Conservation (phyloP, 1,140 invertebrate genomes). For the Pemphigus obesinymphae region DNA sequence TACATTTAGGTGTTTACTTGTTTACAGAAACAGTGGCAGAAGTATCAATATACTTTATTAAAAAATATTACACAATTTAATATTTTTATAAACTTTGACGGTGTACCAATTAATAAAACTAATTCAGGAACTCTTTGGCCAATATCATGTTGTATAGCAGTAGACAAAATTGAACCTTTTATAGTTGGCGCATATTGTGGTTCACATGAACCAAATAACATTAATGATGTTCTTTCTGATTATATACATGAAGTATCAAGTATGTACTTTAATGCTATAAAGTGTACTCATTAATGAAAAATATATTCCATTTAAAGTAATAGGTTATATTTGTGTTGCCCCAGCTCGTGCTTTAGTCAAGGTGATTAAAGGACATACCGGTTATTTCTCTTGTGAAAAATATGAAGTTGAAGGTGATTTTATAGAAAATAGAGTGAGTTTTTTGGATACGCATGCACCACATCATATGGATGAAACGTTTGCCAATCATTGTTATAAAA, state of each 20-base stretch:
- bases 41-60: background rate
- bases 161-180: background rate
- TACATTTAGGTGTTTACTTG: background rate
- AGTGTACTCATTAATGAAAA: background rate
- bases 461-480: background rate
- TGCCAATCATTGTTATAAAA: background rate
- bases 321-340: background rate
- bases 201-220: background rate
- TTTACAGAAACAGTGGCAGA: background rate
- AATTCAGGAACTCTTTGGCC: background rate
- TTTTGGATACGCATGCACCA: background rate
- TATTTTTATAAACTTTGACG: background rate
- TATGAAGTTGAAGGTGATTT: background rate
- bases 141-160: background rate
- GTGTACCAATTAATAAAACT: background rate
- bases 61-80: background rate
- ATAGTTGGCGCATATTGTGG: background rate
- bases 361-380: background rate
- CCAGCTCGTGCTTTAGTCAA: background rate
- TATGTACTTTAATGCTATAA: background rate
- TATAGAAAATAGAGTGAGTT: background rate
- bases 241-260: background rate
- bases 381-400: slow-evolving; percentile 1
- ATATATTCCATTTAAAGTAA: background rate
- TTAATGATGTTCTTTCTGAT: background rate